Base-by-base conservation (phyloP, 2,888 invertebrate species). In the Apamea anceps region DNA sequence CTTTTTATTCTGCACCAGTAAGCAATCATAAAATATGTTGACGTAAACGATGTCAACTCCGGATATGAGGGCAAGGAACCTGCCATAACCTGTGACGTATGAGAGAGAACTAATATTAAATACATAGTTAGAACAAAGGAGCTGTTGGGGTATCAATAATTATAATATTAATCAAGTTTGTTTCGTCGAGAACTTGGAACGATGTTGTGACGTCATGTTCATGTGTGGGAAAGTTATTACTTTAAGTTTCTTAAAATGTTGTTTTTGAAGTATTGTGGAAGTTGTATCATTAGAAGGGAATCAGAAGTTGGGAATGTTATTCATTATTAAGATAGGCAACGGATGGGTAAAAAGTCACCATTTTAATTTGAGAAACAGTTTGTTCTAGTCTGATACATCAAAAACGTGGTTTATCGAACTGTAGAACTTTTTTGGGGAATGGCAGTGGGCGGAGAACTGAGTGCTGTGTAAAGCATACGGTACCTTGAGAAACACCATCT, bases 161-260 rank as follows among this genome's bases (percentile, higher is more conserved):
- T 73, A 70, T 65, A 73, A 70, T 73, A 82, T 82, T 78, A 82
- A 82, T 78, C 63, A 82, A 73, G 72, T 77, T 72, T 63, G n/a
- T 63, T 10, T 63, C 62, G 13, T 37, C 57, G 68, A 57, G 45
- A 72, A 54, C 25, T 73, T 13, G 15, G 42, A 3, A 32, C 54
- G 51, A 54, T 1, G 60, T n/a, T 54, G 15, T 76, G 42, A 71
- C 77, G 60, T 66, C 65, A 45, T 6, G 5, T 48, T 75, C 63
- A 70, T 12, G 37, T 32, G 28, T n/a, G n/a, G 3, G 15, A 70
- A 75, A 66, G 21, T 66, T 67, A 75, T 57, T 21, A 32, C 60
- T 63, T 42, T 1, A 70, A 70, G 48, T 63, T 74, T 81, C 45
- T 68, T 68, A 18, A 68, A 48, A 67, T 18, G 15, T 48, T 28